Evolutionary conservation across 2,888 invertebrate genomes (phyloP), one percentile per base, ranked within the genome.

Genomic region (Nomada flava): DNA sequence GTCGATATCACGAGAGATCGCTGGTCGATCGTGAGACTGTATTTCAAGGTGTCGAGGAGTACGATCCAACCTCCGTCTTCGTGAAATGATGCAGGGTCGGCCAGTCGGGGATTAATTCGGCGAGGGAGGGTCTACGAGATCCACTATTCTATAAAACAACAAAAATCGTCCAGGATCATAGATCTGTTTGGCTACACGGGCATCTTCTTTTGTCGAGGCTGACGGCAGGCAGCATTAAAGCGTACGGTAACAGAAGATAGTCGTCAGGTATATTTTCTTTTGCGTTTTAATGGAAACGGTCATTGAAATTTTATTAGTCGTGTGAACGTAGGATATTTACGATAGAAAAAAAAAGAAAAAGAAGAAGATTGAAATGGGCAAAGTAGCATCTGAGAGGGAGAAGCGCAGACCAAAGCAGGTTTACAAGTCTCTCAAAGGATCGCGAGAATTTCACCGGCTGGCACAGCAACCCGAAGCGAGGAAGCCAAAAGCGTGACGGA

Each of bases 61-160:
- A 84, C 82, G 73, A 84, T 95, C 97, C 96, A 97, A 98, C 97
- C 97, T 98, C 97, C 96, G 96, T 96, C 95, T 95, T 96, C 95
- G 95, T 95, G 95, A 96, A 96, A 95, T 96, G 96, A 95, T 97
- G 97, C 94, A 98, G 96, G 94, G 96, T 96, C 93, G 98, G 98
- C 98, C 98, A 98, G 95, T 98, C 98, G 94, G 98, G 98, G 94
- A 98, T 98, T 95, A 98, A 96, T 95, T 98, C 98, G 93, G 98
- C 98, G 95, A 98, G 96, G 93, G 98, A 98, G 94, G 96, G 97
- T 95, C 98, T 96, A 96, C 98, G 96, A 91, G 95, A 95, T 94
- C 89, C 88, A 87, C 84, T 87, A 89, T 70, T 92, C 94, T 94
- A 94, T 88, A 90, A 91, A 88, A 91, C 88, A 89, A 91, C 76